Conservation (phyloP, 2,797 vertebrate genomes). For the Leucoraja ocellata region DNA sequence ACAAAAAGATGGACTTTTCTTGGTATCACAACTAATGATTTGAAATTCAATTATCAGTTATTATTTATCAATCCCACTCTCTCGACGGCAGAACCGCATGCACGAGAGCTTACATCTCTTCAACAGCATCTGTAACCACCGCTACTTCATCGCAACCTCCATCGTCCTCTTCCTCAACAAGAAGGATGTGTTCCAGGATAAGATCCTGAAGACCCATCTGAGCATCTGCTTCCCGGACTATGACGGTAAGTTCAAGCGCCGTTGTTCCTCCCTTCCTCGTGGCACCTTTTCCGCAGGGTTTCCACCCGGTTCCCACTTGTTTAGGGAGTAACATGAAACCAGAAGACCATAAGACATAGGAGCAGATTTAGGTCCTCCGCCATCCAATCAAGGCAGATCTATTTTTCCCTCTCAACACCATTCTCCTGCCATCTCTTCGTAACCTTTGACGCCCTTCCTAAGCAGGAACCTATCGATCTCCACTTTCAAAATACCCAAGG, state of each 20-base stretch:
- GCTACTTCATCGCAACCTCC: conserved; percentile 89
- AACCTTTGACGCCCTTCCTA: too few relatives aligned
- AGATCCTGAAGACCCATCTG: conserved; percentile 95
- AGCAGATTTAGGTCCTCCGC: too few relatives aligned
- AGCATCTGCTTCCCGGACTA: conserved; percentile 98
- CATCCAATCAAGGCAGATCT: too few relatives aligned
- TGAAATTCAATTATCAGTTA: not conserved
- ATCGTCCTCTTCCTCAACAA: conserved; percentile 98
- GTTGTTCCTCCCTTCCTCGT: not conserved
- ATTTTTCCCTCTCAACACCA: too few relatives aligned
- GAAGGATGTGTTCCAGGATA: conserved; percentile 91
- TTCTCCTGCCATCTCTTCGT: too few relatives aligned
- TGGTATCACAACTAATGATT: not conserved
- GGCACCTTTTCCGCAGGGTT: not conserved
- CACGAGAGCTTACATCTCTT: conserved; percentile 98
- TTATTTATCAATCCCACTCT: not conserved
- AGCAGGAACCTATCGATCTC: too few relatives aligned
- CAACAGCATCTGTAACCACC: conserved; percentile 98
- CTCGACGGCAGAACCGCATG: conserved; percentile 82
- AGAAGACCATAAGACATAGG: too few relatives aligned
- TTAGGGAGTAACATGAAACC: not conserved
- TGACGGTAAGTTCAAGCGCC: conserved; percentile 66
- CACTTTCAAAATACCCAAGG: too few relatives aligned
- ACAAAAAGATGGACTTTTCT: too few relatives aligned
- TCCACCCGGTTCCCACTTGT: not conserved